These are phyloP conservation scores for Corythucha ciliata DNA, from an alignment of 2,888 invertebrate genomes.

Conservation along the genomic window DNA sequence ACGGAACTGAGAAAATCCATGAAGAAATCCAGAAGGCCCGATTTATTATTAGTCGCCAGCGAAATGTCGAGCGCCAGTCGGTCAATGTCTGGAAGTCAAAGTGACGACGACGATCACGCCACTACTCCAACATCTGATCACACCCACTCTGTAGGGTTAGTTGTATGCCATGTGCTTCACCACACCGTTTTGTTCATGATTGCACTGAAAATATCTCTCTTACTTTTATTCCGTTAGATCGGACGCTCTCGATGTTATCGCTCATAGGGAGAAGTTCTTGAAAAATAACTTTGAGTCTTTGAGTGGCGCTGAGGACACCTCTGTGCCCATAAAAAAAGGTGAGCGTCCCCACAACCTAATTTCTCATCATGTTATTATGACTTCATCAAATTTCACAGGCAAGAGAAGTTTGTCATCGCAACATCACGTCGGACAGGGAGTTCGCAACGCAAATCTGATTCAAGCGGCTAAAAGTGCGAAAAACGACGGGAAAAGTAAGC, in stretches of 20 bases:
- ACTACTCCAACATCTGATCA: constrained; percentile 71
- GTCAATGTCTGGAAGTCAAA: constrained; percentile 51
- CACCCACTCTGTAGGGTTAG: constrained; percentile 24
- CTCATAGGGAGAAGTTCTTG: constrained; percentile 42
- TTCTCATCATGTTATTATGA: background rate
- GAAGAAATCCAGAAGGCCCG: constrained; percentile 53
- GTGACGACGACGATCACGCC: constrained; percentile 57
- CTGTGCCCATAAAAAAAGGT: constrained; percentile 27
- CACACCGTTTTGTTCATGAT: no score
- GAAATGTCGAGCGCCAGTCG: constrained; percentile 34
- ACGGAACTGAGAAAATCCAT: constrained; percentile 71
- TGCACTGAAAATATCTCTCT: no score
- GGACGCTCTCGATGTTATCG: constrained; percentile 43
- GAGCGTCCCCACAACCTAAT: background rate
- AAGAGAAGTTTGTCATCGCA: constrained; percentile 43
- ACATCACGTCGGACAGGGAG: constrained; percentile 39
- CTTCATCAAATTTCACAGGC: constrained; percentile 22
- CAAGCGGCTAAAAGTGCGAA: constrained; percentile 49
- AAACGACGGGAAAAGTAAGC: constrained; percentile 54
- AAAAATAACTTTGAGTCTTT: constrained; percentile 49
- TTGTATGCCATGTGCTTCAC: background rate
- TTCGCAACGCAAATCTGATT: constrained; percentile 45
- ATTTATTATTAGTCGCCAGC: constrained; percentile 39
- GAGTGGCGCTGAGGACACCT: constrained; percentile 50
- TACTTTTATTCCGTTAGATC: constrained; percentile 39